Base-by-base conservation (phyloP, 2,113 vertebrate species). In the Anser brachyrhynchus region DNA sequence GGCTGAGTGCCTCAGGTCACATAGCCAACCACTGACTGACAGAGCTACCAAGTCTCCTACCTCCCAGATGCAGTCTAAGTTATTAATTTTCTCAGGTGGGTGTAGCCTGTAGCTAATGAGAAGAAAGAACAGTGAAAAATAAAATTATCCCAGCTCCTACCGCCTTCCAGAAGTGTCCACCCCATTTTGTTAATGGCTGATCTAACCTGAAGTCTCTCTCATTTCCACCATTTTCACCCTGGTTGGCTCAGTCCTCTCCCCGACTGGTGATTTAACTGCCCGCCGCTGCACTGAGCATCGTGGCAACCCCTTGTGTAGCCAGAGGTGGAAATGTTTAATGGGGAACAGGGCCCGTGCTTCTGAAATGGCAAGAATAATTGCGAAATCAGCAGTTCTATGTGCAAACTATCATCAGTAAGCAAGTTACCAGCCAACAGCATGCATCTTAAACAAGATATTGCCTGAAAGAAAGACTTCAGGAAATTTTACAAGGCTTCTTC, bases 71-170 rank as follows among this genome's bases (percentile, higher is more conserved):
- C 79, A 76, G 62, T 18, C 37, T 87, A 84, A 91, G 94, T 82
- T 93, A 97, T 72, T 89, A 91, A 89, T 84, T 91, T 91, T 66
- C 83, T 87, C 78, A 33, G 89, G 66, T 89, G 89, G 71, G 62
- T 66, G 77, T 78, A 91, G 62, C 66, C 81, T 84, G 80, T 66
- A 66, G 70, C 58, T 84, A 84, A 94, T 73, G 73, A 94, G 65
- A 84, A 88, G 55, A 90, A 92, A 90, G 55, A 93, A 65, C 3
- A 7, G 71, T 10, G 77, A 92, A 72, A 94, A 89, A 95, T 91
- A 35, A 46, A 5, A 82, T 89, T 49, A 49, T 87, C n/a, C 33
- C 31, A 76, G 49, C 26, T 93, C 39, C 58, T 39, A 72, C 55
- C 69, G 41, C 58, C 31, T 66, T 70, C 74, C 43, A 81, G n/a